Percentiles rank a stretch among this genome's conserved stretches.
These are phyloP conservation scores for Pammene aurita DNA, from an alignment of 2,888 invertebrate genomes.

Conservation along the genomic window DNA sequence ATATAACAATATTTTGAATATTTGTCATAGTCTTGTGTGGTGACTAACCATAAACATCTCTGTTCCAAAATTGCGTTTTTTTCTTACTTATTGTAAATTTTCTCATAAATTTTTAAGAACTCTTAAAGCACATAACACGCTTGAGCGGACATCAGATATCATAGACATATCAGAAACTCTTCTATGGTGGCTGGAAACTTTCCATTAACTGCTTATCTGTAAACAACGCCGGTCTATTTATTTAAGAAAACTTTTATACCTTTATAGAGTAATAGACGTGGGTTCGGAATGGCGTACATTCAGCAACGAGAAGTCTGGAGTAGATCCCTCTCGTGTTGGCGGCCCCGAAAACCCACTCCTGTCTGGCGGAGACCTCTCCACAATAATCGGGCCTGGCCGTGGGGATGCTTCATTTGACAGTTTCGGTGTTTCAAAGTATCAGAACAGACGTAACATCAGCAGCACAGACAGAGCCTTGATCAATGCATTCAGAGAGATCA, in stretches of 20 bases:
- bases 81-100: no score
- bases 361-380: slow-evolving; percentile 97
- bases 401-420: slow-evolving; percentile 94
- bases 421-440: slow-evolving; percentile 91
- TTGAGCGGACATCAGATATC: no score
- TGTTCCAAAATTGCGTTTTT: no score
- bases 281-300: slow-evolving; percentile 99
- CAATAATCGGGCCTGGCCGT: slow-evolving; percentile 92
- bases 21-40: no score
- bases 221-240: no score
- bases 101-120: no score
- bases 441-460: slow-evolving; percentile 91
- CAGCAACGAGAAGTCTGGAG: slow-evolving; percentile 98
- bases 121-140: no score
- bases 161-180: no score
- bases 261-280: slow-evolving; percentile 97
- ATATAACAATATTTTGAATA: no score
- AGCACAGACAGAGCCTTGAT: slow-evolving; percentile 97
- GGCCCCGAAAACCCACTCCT: slow-evolving; percentile 99
- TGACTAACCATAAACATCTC: no score
- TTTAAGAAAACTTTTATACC: not conserved
- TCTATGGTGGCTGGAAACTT: no score
- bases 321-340: slow-evolving; percentile 99
- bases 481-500: slow-evolving; percentile 98
- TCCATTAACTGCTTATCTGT: no score